Percentiles rank a stretch among this genome's conserved stretches.
phyloP scores from a whole-genome alignment of 2,797 vertebrate genomes.

The Eulemur rubriventer region DNA sequence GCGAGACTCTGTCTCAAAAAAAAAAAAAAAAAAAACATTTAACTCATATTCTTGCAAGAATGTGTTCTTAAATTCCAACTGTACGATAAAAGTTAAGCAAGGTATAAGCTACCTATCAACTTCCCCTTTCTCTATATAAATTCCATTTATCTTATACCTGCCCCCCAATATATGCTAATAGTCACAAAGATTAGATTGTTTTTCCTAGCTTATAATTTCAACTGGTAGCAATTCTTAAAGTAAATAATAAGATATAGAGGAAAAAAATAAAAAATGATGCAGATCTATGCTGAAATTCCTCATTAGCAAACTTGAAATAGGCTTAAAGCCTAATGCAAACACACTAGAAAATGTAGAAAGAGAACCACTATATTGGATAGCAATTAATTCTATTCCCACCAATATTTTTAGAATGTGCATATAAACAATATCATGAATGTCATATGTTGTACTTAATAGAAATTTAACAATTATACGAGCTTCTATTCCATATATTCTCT shows the following conservation, averaged over 20 bases:
- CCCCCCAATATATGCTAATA: not conserved
- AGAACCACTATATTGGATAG: not conserved
- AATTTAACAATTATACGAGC: not conserved
- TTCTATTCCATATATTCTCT: not conserved
- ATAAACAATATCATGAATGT: not conserved
- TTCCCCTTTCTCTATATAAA: slow-evolving; percentile 7
- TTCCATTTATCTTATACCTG: not conserved
- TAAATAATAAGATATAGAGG: not conserved
- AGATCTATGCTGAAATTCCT: not conserved
- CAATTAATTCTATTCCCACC: not conserved
- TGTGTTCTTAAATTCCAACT: slow-evolving; percentile 35
- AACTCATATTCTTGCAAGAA: not conserved
- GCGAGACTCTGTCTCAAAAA: no score
- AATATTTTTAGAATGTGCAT: not conserved
- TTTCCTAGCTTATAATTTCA: slow-evolving; percentile 42
- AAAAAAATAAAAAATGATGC: not conserved
- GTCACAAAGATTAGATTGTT: slow-evolving; percentile 23
- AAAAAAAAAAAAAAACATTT: no score
- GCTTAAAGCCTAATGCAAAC: not conserved
- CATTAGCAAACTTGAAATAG: not conserved
- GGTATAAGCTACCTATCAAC: slow-evolving; percentile 19
- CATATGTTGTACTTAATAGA: not conserved
- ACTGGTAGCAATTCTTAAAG: not conserved
- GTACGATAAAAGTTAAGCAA: slow-evolving; percentile 20
- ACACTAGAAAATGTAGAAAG: not conserved